phyloP scores from a whole-genome alignment of 2,113 vertebrate species.

The Thermophis baileyi region DNA sequence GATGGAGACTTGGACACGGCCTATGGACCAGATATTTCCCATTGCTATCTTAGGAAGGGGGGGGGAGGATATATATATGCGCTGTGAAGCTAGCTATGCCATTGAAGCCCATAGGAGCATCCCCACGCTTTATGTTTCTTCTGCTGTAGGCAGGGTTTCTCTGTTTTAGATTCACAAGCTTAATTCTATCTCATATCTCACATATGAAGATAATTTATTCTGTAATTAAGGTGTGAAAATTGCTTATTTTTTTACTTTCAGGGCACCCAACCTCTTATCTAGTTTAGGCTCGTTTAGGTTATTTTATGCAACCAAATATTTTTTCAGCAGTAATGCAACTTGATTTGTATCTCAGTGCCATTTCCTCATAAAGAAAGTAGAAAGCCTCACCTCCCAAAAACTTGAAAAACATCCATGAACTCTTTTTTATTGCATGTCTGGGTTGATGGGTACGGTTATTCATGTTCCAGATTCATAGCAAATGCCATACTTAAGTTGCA shows the following conservation, averaged over 20 bases:
- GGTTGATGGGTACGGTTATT: not conserved
- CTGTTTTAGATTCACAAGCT: not conserved
- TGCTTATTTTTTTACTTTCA: not conserved
- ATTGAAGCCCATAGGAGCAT: not conserved
- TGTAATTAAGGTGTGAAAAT: not conserved
- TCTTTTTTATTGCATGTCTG: not conserved
- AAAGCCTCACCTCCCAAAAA: not conserved
- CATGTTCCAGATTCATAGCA: not conserved
- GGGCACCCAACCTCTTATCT: not conserved
- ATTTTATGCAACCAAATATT: not conserved
- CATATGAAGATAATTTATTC: not conserved
- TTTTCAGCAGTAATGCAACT: not conserved
- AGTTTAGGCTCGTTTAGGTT: not conserved
- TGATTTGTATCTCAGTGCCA: not conserved
- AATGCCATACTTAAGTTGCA: not conserved
- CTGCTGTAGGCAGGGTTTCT: not conserved
- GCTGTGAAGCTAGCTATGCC: not conserved
- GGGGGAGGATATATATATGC: not conserved
- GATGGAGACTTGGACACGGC: not conserved
- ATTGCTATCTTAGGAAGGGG: not conserved
- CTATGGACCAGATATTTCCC: not conserved
- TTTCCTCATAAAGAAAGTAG: not conserved
- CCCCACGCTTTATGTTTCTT: not conserved
- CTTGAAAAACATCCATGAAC: not conserved
- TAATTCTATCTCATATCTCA: not conserved